Evolutionary conservation across 2,797 vertebrate species (phyloP).

Genomic region (Sebastes taczanowskii): DNA sequence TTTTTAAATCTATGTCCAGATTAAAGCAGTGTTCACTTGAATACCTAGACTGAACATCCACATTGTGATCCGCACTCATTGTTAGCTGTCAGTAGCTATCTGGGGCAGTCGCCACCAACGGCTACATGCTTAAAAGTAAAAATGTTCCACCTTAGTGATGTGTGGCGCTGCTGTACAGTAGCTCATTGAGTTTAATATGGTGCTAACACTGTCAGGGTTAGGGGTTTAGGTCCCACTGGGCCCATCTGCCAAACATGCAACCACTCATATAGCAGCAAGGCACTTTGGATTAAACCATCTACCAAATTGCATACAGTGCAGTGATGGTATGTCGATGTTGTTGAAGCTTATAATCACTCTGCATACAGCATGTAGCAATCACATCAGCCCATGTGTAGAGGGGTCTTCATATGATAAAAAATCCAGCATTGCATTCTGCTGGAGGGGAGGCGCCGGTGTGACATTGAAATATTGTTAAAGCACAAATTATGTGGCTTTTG

Average conservation of each 20-base stretch:
- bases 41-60: background rate
- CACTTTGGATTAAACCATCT: constrained; percentile 3
- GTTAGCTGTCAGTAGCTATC: constrained; percentile 38
- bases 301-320: background rate
- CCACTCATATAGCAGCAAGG: background rate
- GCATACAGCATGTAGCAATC: background rate
- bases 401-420: background rate
- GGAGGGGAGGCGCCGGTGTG: background rate
- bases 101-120: constrained; percentile 39
- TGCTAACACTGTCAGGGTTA: constrained; percentile 31
- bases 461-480: background rate
- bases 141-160: constrained; percentile 52
- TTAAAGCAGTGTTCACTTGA: background rate
- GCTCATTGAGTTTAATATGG: constrained; percentile 47
- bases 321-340: background rate
- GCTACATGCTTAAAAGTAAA: constrained; percentile 47
- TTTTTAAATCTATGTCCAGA: background rate
- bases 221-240: constrained; percentile 22
- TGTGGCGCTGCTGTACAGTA: constrained; percentile 24
- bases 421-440: background rate
- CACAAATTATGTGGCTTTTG: background rate
- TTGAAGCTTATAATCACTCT: background rate
- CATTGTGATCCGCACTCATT: constrained; percentile 16
- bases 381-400: background rate
- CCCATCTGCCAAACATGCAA: constrained; percentile 21